These are phyloP conservation scores for Pterois miles DNA, from an alignment of 2,797 vertebrate species.

Conservation along the genomic window DNA sequence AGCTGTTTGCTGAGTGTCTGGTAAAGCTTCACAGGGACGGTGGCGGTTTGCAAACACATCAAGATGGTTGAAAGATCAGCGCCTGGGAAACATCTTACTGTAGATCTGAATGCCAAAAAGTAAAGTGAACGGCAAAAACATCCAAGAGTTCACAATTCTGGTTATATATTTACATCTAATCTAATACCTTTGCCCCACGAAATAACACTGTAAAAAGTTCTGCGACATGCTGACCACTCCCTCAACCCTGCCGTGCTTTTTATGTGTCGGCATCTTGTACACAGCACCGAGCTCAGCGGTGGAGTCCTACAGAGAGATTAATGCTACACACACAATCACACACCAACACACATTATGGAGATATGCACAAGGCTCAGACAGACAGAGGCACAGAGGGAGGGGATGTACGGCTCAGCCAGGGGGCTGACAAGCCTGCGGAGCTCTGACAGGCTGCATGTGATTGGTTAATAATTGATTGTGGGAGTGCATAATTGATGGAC, in stretches of 20 bases:
- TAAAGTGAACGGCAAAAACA: too few species aligned
- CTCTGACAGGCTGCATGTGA: slow-evolving; percentile 56
- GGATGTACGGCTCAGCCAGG: slow-evolving; percentile 55
- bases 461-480: slow-evolving; percentile 82
- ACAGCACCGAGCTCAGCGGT: slow-evolving; percentile 15
- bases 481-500: slow-evolving; percentile 80
- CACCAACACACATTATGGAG: slow-evolving; percentile 38
- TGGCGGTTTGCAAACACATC: slow-evolving; percentile 47
- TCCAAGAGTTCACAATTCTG: too few species aligned
- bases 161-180: neutral
- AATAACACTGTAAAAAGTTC: slow-evolving; percentile 8
- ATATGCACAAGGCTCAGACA: slow-evolving; percentile 32
- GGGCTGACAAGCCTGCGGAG: slow-evolving; percentile 73
- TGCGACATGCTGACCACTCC: slow-evolving; percentile 37
- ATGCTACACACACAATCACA: slow-evolving; percentile 44
- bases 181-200: slow-evolving; percentile 5
- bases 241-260: slow-evolving; percentile 40
- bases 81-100: slow-evolving; percentile 31
- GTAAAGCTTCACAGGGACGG: slow-evolving; percentile 45
- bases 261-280: slow-evolving; percentile 39
- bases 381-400: slow-evolving; percentile 45
- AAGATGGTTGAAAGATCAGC: slow-evolving; percentile 48
- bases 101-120: slow-evolving; percentile 35
- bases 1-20: slow-evolving; percentile 54
- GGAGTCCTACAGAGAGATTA: slow-evolving; percentile 56